Base-by-base conservation (phyloP, 2,113 vertebrate genomes). In the Corythornis cristatus region DNA sequence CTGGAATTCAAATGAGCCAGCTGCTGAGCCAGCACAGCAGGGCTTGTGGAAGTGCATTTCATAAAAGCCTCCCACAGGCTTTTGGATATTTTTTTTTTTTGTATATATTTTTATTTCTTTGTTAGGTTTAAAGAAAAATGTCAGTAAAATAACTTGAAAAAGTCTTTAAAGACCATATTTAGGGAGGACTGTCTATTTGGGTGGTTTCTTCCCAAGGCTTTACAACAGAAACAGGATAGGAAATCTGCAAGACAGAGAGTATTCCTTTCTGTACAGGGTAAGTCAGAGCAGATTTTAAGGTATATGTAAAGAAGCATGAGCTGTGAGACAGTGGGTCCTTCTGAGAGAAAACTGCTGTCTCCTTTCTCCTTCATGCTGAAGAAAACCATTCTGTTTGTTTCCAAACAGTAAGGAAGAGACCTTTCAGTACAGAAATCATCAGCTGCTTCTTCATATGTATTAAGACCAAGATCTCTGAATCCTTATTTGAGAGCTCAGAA, bases 11-110 rank as follows among this genome's bases (percentile, higher is more conserved):
- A 90, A 96, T 74, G 53, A 96, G 46, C 61, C 45, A 81, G 76
- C 73, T 94, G 83, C 90, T 93, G 93, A 93, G 80, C 86, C 80
- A 96, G 77, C 77, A 68, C 80, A 75, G 93, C 54, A 72, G 86
- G 73, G 11, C 45, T 81, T 84, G 65, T 89, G 26, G 40, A 95
- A 89, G 35, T 87, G 60, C 66, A 35, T 92, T 93, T 87, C 81
- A 83, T 81, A 57, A 79, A 94, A 90, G 48, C 53, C 16, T 84
- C 40, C 13, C 28, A 61, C 23, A 25, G 65, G 21, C 45, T 86
- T 65, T 81, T 74, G 9, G 40, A 7, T 50, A 61, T 61, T 48
- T 18, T 83, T 57, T 50, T 50, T 48, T 14, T 8, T 1, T 6
- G 37, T 37, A 37, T 37, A 37, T 37, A 11, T 10, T 37, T 37